Evolutionary conservation across 2,888 invertebrate genomes (phyloP).

Genomic region (Drosophila prolongata): DNA sequence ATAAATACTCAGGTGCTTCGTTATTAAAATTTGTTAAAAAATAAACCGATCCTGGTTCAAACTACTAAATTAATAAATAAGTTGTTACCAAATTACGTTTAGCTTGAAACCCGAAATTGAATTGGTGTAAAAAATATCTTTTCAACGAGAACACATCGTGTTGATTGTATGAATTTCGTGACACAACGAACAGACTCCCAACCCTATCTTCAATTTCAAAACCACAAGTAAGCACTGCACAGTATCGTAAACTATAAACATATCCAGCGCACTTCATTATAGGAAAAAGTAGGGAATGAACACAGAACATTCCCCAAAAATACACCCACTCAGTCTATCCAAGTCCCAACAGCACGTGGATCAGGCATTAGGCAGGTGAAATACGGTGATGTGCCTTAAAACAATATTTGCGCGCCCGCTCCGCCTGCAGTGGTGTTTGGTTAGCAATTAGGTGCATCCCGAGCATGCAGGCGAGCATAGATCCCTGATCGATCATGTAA

Average conservation of each 20-base stretch:
- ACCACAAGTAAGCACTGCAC: neutral
- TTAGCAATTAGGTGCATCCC: constrained; percentile 71
- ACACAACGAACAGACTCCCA: neutral
- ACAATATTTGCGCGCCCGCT: constrained; percentile 67
- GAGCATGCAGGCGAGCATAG: constrained; percentile 32
- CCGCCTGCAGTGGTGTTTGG: constrained; percentile 59
- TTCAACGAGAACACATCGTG: neutral
- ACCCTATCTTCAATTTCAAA: neutral
- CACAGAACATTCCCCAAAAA: constrained; percentile 13
- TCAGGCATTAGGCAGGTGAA: constrained; percentile 62
- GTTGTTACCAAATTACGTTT: too few species aligned
- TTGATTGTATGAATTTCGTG: neutral
- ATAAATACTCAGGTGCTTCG: too few species aligned
- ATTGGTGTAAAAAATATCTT: neutral
- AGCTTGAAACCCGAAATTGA: too few species aligned
- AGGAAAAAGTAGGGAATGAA: constrained; percentile 51
- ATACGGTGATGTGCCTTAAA: constrained; percentile 76
- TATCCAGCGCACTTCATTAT: constrained; percentile 70
- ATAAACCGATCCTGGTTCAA: too few species aligned
- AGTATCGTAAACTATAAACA: constrained; percentile 76
- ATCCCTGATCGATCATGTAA: constrained; percentile 66
- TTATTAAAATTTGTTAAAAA: too few species aligned
- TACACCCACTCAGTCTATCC: constrained; percentile 16
- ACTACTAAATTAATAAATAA: too few species aligned
- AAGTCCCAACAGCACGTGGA: neutral